Conservation (phyloP, 2,888 invertebrate genomes). For the Hirtodrosophila cameraria region DNA sequence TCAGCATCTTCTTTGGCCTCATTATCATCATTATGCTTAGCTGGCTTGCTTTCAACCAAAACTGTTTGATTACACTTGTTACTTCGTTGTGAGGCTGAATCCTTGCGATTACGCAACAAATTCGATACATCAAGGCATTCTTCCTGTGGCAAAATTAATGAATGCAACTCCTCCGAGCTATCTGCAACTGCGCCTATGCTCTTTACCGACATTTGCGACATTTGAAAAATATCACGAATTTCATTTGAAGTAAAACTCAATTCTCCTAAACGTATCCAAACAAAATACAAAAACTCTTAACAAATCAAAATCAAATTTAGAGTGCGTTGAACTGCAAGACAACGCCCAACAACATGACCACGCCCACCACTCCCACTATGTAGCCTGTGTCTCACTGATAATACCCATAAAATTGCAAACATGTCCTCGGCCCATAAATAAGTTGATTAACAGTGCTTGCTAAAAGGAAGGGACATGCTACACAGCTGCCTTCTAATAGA, state of each 20-base stretch:
- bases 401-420: slow-evolving; percentile 48
- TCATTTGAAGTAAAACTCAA: slow-evolving; percentile 44
- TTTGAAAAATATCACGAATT: slow-evolving; percentile 16
- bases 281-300: too few species aligned
- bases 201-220: slow-evolving; percentile 22
- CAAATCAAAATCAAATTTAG: slow-evolving; percentile 9
- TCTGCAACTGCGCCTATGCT: not conserved
- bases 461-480: not conserved
- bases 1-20: not conserved
- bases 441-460: slow-evolving; percentile 53
- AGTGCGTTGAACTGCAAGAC: slow-evolving; percentile 38
- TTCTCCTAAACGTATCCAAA: not conserved
- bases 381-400: slow-evolving; percentile 43
- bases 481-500: not conserved
- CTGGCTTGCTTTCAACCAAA: slow-evolving; percentile 6
- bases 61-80: slow-evolving; percentile 10
- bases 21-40: not conserved
- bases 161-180: slow-evolving; percentile 2
- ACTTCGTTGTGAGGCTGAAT: slow-evolving; percentile 6
- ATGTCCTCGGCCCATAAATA: slow-evolving; percentile 53
- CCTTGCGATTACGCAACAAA: slow-evolving; percentile 51
- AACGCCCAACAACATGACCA: not conserved
- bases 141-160: slow-evolving; percentile 8
- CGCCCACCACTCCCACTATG: slow-evolving; percentile 11
- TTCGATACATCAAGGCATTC: slow-evolving; percentile 5